Evolutionary conservation across 2,113 vertebrate species (phyloP).

Genomic region (Spilogale gracilis): DNA sequence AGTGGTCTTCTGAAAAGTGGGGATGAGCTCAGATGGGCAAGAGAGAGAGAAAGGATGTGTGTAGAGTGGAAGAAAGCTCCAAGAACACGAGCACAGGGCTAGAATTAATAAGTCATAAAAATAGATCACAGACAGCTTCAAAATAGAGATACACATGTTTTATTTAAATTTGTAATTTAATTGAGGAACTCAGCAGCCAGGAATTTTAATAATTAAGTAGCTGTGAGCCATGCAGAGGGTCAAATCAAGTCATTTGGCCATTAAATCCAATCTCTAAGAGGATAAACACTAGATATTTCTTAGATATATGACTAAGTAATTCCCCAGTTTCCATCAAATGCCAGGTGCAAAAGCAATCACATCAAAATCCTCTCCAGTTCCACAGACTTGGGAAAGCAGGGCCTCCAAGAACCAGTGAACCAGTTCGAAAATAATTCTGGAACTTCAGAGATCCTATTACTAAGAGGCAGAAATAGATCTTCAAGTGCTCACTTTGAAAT

Average conservation of each 20-base stretch:
- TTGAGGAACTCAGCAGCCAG: neutral
- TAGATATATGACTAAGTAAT: slow-evolving; percentile 62
- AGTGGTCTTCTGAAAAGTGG: neutral
- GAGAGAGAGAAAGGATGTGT: neutral
- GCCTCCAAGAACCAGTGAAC: slow-evolving; percentile 51
- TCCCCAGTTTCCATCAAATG: slow-evolving; percentile 48
- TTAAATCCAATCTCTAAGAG: slow-evolving; percentile 4
- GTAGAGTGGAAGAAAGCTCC: neutral
- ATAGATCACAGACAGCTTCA: neutral
- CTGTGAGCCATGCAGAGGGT: neutral
- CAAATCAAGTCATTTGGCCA: slow-evolving; percentile 4
- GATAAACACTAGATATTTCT: slow-evolving; percentile 21
- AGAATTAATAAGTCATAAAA: slow-evolving; percentile 1
- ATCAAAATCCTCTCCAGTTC: neutral
- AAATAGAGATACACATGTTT: neutral
- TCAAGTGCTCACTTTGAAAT: slow-evolving; percentile 74
- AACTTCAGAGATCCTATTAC: slow-evolving; percentile 73
- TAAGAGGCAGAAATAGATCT: slow-evolving; percentile 76
- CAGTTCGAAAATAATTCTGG: slow-evolving; percentile 68
- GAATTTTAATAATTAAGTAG: slow-evolving; percentile 31
- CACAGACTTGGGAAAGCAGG: neutral
- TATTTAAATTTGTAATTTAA: slow-evolving; percentile 35
- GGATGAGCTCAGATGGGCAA: neutral
- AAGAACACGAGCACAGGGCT: neutral
- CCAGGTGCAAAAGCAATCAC: slow-evolving; percentile 71